These are phyloP conservation scores for Morone saxatilis DNA, from an alignment of 2,113 vertebrate genomes.

Conservation along the genomic window DNA sequence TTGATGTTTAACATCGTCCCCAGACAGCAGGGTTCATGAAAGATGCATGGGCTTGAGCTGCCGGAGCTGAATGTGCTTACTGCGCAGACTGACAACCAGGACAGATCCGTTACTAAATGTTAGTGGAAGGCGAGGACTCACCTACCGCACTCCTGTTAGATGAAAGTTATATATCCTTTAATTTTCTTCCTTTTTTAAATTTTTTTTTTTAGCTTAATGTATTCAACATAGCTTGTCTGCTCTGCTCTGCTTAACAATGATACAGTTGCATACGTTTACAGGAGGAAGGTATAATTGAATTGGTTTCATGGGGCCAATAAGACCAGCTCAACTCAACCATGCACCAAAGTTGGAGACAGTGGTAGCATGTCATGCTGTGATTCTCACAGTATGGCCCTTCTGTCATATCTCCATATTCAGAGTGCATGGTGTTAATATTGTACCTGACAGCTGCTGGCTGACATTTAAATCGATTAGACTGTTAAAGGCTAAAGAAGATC, in stretches of 20 bases:
- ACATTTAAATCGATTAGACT: background rate
- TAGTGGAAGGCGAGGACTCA: slow-evolving; percentile 48
- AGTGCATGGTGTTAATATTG: background rate
- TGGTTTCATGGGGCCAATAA: slow-evolving; percentile 40
- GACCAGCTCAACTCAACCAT: background rate
- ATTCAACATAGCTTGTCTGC: slow-evolving; percentile 37
- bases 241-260: slow-evolving; percentile 32
- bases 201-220: slow-evolving; percentile 33
- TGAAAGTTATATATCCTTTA: slow-evolving; percentile 54
- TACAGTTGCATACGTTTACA: slow-evolving; percentile 37
- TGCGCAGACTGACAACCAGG: slow-evolving; percentile 63
- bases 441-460: background rate
- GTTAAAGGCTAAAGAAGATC: too few relatives aligned
- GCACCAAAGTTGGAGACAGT: slow-evolving; percentile 1
- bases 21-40: slow-evolving; percentile 75
- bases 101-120: slow-evolving; percentile 66
- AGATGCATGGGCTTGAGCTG: slow-evolving; percentile 75
- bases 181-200: background rate
- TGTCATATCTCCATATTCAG: background rate
- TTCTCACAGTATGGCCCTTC: background rate
- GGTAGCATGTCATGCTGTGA: background rate
- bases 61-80: slow-evolving; percentile 66
- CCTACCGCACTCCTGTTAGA: slow-evolving; percentile 43
- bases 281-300: slow-evolving; percentile 24
- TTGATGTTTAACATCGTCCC: slow-evolving; percentile 77